Base-by-base conservation (phyloP, 2,888 invertebrate species). In the Tenthredo amoena region DNA sequence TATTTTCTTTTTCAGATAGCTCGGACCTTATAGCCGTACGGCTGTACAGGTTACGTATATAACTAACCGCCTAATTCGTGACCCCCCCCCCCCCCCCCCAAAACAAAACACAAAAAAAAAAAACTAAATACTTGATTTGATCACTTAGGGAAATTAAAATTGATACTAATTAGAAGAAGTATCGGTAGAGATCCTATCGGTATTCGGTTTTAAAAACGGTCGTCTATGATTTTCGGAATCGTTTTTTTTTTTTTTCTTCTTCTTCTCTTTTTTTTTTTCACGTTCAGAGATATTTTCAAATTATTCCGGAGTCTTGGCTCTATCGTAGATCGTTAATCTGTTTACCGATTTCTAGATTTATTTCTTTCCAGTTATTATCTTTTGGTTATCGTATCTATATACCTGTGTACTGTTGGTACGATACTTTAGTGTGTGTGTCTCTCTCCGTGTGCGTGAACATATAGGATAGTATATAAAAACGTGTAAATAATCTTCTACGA, bases 401-500 rank as follows among this genome's bases (percentile, higher is more conserved):
- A 9, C 9, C 40, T 43, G 2, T 47, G 12, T 47, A 15, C 55
- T 55, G 6, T 55, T 55, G 55, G 55, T 7, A 55, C n/a, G 5
- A 10, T 34, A 31, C 26, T 12, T 26, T 15, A 15, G 26, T 68
- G 34, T 31, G 26, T 31, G 26, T 68, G 34, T 31, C 26, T 31
- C 2, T 47, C 12, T 43, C 10, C 40, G 10, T 26, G 26, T 62
- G 62, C 26, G 26, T 31, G 10, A 4, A 7, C 1, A 62, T 9
- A 10, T 26, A 62, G 31, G 15, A 68, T 31, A 18, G n/a, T 21
- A 55, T 9, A 50, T 31, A 50, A 9, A 21, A 31, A 18, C 1
- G 50, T 55, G 74, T 40, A 37, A 77, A 47, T 50, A 50, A 77
- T 77, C 50, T 77, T 77, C 55, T 77, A 77, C 50, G 77, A 77